Evolutionary conservation across 2,888 invertebrate genomes (phyloP).

Genomic region (Epinotia brunnichana): DNA sequence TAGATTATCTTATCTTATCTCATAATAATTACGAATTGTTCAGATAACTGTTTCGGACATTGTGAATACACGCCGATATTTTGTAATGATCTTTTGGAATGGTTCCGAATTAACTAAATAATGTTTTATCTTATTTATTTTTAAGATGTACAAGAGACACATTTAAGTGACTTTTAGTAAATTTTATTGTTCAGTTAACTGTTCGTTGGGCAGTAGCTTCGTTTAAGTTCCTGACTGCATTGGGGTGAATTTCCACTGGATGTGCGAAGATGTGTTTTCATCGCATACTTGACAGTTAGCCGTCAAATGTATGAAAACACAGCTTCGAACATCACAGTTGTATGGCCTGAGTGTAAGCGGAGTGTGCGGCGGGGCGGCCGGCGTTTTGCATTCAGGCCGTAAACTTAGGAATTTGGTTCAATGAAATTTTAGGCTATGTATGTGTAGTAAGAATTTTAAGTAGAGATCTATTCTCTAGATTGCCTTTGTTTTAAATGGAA

Average conservation of each 20-base stretch:
- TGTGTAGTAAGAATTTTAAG: neutral
- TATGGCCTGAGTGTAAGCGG: too few species aligned
- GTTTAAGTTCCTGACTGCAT: neutral
- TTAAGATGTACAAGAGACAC: constrained; percentile 13
- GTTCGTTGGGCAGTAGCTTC: neutral
- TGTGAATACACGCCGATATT: constrained; percentile 50
- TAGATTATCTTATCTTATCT: too few species aligned
- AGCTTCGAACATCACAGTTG: too few species aligned
- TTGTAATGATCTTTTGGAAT: constrained; percentile 50
- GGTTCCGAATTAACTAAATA: constrained; percentile 41
- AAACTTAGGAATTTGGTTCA: neutral
- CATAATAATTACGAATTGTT: too few species aligned
- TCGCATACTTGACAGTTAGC: too few species aligned
- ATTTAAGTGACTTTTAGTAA: constrained; percentile 5
- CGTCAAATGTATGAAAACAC: too few species aligned
- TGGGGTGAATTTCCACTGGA: too few species aligned
- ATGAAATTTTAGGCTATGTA: neutral
- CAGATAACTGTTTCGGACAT: too few species aligned
- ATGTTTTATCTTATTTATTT: constrained; percentile 44
- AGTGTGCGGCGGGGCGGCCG: too few species aligned
- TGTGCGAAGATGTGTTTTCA: too few species aligned
- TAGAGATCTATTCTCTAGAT: neutral
- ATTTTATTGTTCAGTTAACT: neutral
- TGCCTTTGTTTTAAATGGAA: neutral
- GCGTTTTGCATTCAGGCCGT: too few species aligned